Evolutionary conservation across 2,888 invertebrate genomes (phyloP).

Genomic region (Drosophila silvestris): DNA sequence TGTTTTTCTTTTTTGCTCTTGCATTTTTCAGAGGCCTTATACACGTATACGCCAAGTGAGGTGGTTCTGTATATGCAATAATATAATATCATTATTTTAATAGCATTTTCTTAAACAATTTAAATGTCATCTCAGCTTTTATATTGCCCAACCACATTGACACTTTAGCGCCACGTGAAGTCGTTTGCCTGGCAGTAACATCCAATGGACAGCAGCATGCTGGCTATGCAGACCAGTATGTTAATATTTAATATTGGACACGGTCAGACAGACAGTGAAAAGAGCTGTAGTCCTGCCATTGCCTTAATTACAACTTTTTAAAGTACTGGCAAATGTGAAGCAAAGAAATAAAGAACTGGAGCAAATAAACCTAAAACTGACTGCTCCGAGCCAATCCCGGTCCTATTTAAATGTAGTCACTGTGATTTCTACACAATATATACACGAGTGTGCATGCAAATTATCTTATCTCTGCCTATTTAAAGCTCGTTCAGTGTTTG

Average conservation of each 20-base stretch:
- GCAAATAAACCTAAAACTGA: neutral
- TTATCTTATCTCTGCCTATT: neutral
- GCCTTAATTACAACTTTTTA: constrained; percentile 37
- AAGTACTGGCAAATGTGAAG: constrained; percentile 2
- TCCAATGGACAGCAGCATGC: neutral
- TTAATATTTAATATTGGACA: constrained; percentile 34
- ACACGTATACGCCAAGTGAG: constrained; percentile 43
- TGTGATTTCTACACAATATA: neutral
- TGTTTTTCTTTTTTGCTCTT: constrained; percentile 21
- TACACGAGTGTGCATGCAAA: neutral
- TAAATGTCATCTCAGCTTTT: constrained; percentile 4
- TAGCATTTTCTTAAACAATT: constrained; percentile 26
- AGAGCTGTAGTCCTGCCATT: constrained; percentile 3
- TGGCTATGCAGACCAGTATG: constrained; percentile 10
- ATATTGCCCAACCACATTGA: neutral
- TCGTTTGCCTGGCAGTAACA: neutral
- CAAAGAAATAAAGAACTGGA: neutral
- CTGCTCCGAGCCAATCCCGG: neutral
- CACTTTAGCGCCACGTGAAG: neutral
- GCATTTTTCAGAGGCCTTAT: constrained; percentile 31
- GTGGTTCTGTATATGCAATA: neutral
- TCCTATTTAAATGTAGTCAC: constrained; percentile 7
- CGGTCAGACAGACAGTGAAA: constrained; percentile 15
- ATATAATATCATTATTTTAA: constrained; percentile 9
- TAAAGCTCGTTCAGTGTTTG: neutral